Evolutionary conservation across 2,888 invertebrate species (phyloP), one percentile per base, ranked within the genome.

Genomic region (Horisme vitalbata): DNA sequence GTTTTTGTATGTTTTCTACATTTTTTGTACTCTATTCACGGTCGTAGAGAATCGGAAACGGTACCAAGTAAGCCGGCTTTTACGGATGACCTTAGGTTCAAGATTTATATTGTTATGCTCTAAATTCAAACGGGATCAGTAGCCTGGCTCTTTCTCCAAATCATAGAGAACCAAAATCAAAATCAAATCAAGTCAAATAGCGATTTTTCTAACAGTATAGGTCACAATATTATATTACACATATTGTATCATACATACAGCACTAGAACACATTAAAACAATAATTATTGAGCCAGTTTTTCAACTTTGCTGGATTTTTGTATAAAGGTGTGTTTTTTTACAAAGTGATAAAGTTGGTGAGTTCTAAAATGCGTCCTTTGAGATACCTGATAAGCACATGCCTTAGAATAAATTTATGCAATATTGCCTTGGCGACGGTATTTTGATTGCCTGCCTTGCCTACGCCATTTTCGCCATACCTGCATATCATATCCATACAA

Each of bases 371-470:
- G 28, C 21, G 7, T 37, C 46, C 27, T 31, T 27, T 14, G 15
- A 20, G 18, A 32, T 49, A 23, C 26, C 46, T 10, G 21, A 41
- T 64, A 61, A 63, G 66, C 65, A 61, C 68, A 71, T 64, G 70
- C 62, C 61, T 69, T 59, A 61, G 71, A 75, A 76, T 75, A 75
- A 74, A 68, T 79, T 76, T 74, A 62, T 68, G 71, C 71, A 75
- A 77, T 68, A 73, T 72, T 63, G 71, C 74, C 75, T 76, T 74
- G 75, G 66, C 68, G 67, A 67, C 52, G 63, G 56, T 60, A 63
- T 67, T 67, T 68, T 31, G 53, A 52, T 55, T 45, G 47, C 41
- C 10, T 47, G 46, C 24, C 26, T 41, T 41, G 28, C 41, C 36
- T 50, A 39, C 46, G 37, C 45, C 41, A 38, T 39, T 33, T 52